Evolutionary conservation across 1,140 invertebrate species (phyloP).

Genomic region (Metopolophium dirhodum): DNA sequence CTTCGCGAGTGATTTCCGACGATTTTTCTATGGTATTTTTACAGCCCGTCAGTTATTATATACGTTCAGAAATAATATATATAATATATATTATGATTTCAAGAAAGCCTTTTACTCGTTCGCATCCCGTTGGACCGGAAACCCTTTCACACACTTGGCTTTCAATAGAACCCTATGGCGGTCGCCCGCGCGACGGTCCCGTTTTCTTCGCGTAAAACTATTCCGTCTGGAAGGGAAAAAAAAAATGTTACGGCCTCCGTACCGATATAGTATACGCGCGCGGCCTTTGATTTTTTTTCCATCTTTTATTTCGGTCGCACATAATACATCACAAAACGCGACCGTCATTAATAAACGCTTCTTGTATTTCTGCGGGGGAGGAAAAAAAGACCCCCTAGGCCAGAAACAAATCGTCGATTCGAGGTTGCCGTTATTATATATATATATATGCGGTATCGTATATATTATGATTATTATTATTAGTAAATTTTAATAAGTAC

Average conservation of each 20-base stretch:
- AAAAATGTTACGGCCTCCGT: neutral
- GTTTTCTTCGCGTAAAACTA: neutral
- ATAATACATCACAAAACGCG: neutral
- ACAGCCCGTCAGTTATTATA: conserved; percentile 16
- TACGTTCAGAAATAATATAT: neutral
- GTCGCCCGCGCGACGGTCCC: neutral
- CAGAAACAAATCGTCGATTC: neutral
- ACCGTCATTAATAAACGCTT: neutral
- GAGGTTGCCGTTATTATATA: no score
- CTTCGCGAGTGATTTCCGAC: neutral
- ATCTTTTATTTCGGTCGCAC: neutral
- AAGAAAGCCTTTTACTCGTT: conserved; percentile 25
- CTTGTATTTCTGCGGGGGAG: neutral
- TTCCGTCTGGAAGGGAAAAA: neutral
- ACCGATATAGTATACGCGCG: neutral
- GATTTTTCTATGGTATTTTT: conserved; percentile 17
- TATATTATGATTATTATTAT: neutral
- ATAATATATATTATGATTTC: neutral
- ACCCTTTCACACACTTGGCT: conserved; percentile 31
- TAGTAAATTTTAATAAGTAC: neutral
- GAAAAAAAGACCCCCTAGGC: neutral
- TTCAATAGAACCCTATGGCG: neutral
- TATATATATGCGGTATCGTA: neutral
- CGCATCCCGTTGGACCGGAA: conserved; percentile 22
- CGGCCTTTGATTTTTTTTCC: neutral